A percentile compares a stretch with the other conserved stretches of the same genome.
These are phyloP conservation scores for Agelas oroides DNA, from an alignment of 37 sponge, comb jelly and placozoan genomes.

Conservation along the genomic window DNA sequence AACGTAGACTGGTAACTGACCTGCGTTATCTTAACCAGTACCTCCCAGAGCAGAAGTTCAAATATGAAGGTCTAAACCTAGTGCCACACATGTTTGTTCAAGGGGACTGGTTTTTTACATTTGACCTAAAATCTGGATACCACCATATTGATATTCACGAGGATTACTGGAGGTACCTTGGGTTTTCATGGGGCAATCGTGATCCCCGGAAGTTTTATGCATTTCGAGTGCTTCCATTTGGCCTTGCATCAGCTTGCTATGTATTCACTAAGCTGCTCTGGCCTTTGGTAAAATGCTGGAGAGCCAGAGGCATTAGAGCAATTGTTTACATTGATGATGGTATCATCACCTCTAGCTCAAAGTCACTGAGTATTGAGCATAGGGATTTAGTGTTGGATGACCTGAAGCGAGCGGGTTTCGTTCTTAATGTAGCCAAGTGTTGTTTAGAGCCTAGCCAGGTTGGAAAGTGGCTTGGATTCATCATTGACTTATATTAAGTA, in stretches of 20 bases:
- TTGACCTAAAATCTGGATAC: slow-evolving; percentile 23
- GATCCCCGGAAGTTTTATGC: background rate
- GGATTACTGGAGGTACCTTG: slow-evolving; percentile 6
- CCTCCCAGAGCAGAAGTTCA: background rate
- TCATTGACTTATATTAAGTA: background rate
- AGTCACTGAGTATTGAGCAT: background rate
- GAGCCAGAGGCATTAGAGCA: background rate
- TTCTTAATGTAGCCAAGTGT: slow-evolving; percentile 1
- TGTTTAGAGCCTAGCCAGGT: background rate
- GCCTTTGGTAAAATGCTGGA: slow-evolving; percentile 17
- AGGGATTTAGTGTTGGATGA: background rate
- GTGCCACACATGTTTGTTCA: background rate
- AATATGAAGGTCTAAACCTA: slow-evolving; percentile 13
- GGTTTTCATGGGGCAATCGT: slow-evolving; percentile 1
- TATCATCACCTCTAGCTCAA: background rate
- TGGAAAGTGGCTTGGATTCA: slow-evolving; percentile 5
- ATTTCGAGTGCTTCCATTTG: slow-evolving; percentile 25
- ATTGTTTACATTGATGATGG: slow-evolving; percentile 38
- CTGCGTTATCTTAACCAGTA: background rate
- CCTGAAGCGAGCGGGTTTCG: slow-evolving; percentile 13
- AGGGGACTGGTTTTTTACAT: background rate
- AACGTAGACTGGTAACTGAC: background rate
- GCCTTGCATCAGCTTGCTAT: slow-evolving; percentile 15
- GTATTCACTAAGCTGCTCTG: slow-evolving; percentile 26
- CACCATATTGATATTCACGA: slow-evolving; percentile 21